Evolutionary conservation across 2,113 vertebrate species (phyloP).

Genomic region (Malurus elegans): DNA sequence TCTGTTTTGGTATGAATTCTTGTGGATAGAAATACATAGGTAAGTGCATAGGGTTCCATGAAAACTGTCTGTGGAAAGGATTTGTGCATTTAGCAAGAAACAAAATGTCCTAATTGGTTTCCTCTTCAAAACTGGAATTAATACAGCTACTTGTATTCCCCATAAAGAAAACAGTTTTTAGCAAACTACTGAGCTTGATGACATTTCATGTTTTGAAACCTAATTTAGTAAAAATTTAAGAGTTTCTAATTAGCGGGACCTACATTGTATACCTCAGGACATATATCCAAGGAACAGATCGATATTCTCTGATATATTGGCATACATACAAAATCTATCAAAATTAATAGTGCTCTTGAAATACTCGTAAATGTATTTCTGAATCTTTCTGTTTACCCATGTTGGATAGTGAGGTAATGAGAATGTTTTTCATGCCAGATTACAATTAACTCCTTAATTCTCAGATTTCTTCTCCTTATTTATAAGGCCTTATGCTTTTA

Average conservation of each 20-base stretch:
- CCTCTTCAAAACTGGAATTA: not conserved
- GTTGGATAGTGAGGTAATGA: not conserved
- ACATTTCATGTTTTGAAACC: not conserved
- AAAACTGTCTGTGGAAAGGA: not conserved
- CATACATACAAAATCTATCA: not conserved
- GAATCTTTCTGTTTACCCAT: not conserved
- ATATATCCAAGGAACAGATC: not conserved
- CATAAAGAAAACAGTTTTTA: not conserved
- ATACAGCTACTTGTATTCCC: not conserved
- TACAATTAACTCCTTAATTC: not conserved
- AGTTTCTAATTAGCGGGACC: not conserved
- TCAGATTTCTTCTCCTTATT: not conserved
- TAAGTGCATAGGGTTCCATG: not conserved
- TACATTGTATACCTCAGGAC: not conserved
- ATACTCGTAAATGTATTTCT: not conserved
- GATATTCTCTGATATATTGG: not conserved
- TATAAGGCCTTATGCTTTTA: not conserved
- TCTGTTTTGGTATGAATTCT: not conserved
- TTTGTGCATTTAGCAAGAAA: not conserved
- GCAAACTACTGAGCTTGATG: not conserved
- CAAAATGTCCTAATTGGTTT: not conserved
- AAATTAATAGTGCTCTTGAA: not conserved
- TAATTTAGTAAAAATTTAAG: not conserved
- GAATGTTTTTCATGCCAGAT: not conserved
- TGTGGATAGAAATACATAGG: not conserved